Evolutionary conservation across 1,140 invertebrate genomes (phyloP).

Genomic region (Solenopsis fugax): DNA sequence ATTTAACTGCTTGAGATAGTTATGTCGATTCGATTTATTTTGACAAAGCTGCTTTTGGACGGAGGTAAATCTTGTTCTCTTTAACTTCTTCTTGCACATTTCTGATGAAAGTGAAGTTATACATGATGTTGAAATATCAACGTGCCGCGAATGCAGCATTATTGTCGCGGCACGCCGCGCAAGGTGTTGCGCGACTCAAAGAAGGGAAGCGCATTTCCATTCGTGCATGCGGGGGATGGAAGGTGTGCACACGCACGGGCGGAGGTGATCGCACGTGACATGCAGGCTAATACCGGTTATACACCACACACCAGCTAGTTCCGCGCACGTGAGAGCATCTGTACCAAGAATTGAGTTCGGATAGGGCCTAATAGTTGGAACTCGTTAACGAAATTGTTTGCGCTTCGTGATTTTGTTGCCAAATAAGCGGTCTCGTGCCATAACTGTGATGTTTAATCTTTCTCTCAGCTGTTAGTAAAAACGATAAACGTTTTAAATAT

Average conservation of each 20-base stretch:
- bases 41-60: neutral
- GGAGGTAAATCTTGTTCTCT: neutral
- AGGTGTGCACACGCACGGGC: conserved; percentile 75
- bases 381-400: conserved; percentile 77
- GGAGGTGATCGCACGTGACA: conserved; percentile 76
- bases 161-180: conserved; percentile 18
- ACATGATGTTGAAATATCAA: neutral
- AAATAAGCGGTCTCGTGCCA: conserved; percentile 22
- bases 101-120: conserved; percentile 7
- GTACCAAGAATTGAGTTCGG: conserved; percentile 72
- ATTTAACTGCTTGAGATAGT: neutral
- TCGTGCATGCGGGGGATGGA: conserved; percentile 51
- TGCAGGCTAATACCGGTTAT: conserved; percentile 67
- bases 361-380: conserved; percentile 70
- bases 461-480: neutral
- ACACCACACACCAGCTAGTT: conserved; percentile 54
- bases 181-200: conserved; percentile 13
- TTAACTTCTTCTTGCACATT: neutral
- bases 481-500: neutral
- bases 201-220: conserved; percentile 65
- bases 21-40: neutral
- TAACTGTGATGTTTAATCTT: neutral
- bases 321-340: conserved; percentile 55
- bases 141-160: neutral
- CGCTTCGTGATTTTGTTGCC: conserved; percentile 70